These are phyloP conservation scores for Eulemur coronatus DNA, from an alignment of 2,797 vertebrate genomes.

Conservation along the genomic window DNA sequence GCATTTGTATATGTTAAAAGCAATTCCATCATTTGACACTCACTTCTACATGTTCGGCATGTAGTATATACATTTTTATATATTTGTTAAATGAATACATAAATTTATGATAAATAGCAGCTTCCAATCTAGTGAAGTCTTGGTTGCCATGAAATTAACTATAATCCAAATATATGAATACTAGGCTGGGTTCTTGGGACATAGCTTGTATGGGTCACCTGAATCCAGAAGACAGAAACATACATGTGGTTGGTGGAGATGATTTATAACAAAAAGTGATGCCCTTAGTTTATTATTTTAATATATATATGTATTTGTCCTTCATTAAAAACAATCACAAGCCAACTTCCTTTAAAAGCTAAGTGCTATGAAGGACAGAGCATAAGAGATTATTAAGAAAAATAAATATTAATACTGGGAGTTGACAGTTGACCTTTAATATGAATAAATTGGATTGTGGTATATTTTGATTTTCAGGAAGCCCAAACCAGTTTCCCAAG, in stretches of 20 bases:
- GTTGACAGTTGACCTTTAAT: slow-evolving; percentile 73
- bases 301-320: neutral
- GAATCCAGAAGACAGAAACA: neutral
- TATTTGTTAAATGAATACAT: neutral
- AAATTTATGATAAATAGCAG: neutral
- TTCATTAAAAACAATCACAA: neutral
- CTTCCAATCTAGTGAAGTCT: neutral
- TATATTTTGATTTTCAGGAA: slow-evolving; percentile 69
- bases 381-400: slow-evolving; percentile 67
- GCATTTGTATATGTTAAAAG: neutral
- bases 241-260: neutral
- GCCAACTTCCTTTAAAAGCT: neutral
- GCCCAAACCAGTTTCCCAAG: slow-evolving; percentile 73
- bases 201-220: neutral
- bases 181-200: neutral
- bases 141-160: neutral
- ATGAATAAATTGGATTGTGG: slow-evolving; percentile 66
- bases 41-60: neutral
- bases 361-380: slow-evolving; percentile 19
- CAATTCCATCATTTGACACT: neutral
- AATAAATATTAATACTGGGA: slow-evolving; percentile 64
- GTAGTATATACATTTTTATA: neutral
- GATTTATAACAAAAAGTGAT: neutral
- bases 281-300: neutral
- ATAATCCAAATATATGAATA: neutral